These are phyloP conservation scores for Paramuricea clavata DNA, from an alignment of 92 coral and sea anemone genomes.

Conservation along the genomic window DNA sequence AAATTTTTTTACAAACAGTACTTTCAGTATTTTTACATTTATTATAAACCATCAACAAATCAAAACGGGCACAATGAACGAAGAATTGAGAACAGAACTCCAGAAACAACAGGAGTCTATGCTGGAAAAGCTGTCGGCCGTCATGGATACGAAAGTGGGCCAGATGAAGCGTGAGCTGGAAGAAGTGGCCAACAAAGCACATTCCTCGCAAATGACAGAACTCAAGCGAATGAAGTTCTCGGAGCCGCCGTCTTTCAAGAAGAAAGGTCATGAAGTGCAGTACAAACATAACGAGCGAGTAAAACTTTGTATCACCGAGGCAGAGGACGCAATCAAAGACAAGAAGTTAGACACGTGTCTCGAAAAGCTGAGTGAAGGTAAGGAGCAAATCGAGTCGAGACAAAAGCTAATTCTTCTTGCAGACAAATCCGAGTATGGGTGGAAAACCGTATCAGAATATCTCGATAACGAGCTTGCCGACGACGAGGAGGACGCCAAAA, in stretches of 20 bases:
- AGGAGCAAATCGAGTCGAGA: conserved; percentile 43
- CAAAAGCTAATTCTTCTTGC: conserved; percentile 60
- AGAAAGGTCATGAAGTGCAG: conserved; percentile 61
- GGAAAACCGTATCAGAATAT: conserved; percentile 69
- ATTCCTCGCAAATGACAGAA: conserved; percentile 46
- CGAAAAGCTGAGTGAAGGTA: conserved; percentile 64
- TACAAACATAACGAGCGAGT: conserved; percentile 66
- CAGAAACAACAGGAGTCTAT: conserved; percentile 49
- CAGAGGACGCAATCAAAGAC: conserved; percentile 53
- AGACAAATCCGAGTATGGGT: conserved; percentile 56
- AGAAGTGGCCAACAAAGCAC: conserved; percentile 40
- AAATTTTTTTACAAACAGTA: not conserved
- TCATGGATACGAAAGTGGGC: conserved; percentile 61
- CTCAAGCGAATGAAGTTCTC: conserved; percentile 64
- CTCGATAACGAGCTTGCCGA: conserved; percentile 56
- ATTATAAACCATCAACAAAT: not conserved
- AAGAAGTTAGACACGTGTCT: conserved; percentile 60
- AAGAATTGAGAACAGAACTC: conserved; percentile 26
- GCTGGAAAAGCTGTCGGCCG: conserved; percentile 57
- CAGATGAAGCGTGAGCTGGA: conserved; percentile 56
- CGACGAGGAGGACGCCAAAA: conserved; percentile 61
- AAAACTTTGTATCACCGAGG: conserved; percentile 50
- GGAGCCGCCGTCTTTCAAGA: conserved; percentile 58
- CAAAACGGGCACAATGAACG: conserved; percentile 15
- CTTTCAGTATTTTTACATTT: not conserved